A percentile compares a stretch with the other conserved stretches of the same genome.
These are phyloP conservation scores for Thelaira solivaga DNA, from an alignment of 2,888 invertebrate species.

Conservation along the genomic window DNA sequence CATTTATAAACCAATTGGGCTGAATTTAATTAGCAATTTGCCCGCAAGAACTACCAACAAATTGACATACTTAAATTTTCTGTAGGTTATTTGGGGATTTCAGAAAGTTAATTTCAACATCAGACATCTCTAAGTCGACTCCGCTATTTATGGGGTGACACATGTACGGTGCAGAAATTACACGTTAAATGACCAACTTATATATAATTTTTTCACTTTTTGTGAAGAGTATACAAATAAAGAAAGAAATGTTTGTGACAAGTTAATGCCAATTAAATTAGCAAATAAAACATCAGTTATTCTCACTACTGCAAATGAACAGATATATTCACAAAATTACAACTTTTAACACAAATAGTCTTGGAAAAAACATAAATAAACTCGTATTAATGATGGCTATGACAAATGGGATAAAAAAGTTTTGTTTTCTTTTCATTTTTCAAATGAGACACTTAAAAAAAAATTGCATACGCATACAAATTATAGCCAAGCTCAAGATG, in stretches of 20 bases:
- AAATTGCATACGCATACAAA: background rate
- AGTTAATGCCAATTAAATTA: constrained; percentile 58
- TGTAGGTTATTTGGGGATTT: no score
- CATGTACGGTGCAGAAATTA: no score
- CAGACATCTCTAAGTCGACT: no score
- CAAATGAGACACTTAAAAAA: background rate
- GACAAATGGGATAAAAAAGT: constrained; percentile 12
- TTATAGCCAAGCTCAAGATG: background rate
- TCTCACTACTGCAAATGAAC: constrained; percentile 2
- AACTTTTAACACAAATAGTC: constrained; percentile 41
- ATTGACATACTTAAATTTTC: no score
- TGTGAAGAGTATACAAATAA: no score
- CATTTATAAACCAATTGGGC: no score
- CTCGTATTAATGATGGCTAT: constrained; percentile 17
- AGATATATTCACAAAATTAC: background rate
- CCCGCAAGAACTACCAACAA: no score
- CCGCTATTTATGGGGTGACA: no score
- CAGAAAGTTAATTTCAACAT: no score
- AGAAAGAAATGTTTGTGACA: constrained; percentile 24
- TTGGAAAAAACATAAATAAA: constrained; percentile 34
- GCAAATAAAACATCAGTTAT: constrained; percentile 40
- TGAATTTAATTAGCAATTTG: no score
- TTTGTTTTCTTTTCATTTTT: constrained; percentile 17
- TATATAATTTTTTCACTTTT: no score
- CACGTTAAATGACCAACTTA: no score